These are phyloP conservation scores for Channa maculata DNA, from an alignment of 2,113 vertebrate genomes.

Conservation along the genomic window DNA sequence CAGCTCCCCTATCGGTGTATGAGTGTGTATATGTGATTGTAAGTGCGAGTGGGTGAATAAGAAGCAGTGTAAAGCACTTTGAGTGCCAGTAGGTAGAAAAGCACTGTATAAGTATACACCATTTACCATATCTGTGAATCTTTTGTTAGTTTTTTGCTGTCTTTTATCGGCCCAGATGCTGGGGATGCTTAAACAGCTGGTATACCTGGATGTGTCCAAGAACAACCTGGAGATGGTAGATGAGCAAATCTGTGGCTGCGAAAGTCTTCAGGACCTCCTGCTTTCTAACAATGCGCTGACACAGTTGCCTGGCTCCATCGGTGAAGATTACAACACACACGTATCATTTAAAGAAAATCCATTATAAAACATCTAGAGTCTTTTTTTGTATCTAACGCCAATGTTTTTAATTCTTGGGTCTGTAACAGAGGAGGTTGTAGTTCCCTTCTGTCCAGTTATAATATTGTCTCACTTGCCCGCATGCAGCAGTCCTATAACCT, in stretches of 20 bases:
- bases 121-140: too few species aligned
- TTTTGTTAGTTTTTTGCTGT: neutral
- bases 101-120: too few species aligned
- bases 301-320: conserved; percentile 94
- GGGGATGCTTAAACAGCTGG: conserved; percentile 92
- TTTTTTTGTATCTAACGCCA: neutral
- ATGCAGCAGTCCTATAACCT: too few species aligned
- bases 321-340: conserved; percentile 70
- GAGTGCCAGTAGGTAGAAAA: too few species aligned
- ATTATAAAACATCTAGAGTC: conserved; percentile 38
- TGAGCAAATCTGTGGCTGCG: conserved; percentile 95
- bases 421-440: neutral
- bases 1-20: too few species aligned
- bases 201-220: conserved; percentile 97
- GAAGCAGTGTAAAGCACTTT: too few species aligned
- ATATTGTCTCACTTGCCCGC: too few species aligned
- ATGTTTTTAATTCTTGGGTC: neutral
- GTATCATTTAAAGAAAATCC: neutral
- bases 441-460: too few species aligned
- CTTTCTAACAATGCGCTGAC: conserved; percentile 96
- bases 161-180: conserved; percentile 84
- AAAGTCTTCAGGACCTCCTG: conserved; percentile 93
- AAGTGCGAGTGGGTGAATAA: too few species aligned
- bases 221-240: conserved; percentile 97
- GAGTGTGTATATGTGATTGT: too few species aligned